Conservation (phyloP, 2,113 vertebrate species). For the Rutilus rutilus region DNA sequence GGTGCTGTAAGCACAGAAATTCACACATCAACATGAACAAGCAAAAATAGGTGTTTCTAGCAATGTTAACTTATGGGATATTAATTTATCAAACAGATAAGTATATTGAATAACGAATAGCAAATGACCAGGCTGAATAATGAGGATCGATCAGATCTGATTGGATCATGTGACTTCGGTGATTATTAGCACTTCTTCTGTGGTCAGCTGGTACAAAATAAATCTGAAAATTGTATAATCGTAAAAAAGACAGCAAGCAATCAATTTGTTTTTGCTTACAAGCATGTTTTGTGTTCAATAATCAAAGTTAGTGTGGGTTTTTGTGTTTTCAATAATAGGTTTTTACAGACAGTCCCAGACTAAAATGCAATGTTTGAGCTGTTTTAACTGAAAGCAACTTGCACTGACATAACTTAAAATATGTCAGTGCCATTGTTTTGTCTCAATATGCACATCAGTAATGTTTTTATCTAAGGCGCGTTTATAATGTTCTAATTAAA, state of each 20-base stretch:
- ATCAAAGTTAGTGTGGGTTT: not conserved
- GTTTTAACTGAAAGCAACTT: too few relatives aligned
- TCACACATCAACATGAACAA: not conserved
- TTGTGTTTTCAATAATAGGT: not conserved
- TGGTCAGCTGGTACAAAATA: not conserved
- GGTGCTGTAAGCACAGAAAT: not conserved
- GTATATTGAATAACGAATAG: not conserved
- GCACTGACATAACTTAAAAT: too few relatives aligned
- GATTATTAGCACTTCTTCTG: not conserved
- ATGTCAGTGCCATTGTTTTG: too few relatives aligned
- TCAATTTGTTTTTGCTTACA: not conserved
- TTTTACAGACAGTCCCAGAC: too few relatives aligned
- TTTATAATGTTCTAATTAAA: too few relatives aligned
- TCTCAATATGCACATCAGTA: too few relatives aligned
- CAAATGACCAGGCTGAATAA: not conserved
- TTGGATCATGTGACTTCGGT: not conserved
- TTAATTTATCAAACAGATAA: not conserved
- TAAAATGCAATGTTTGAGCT: too few relatives aligned
- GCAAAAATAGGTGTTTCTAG: not conserved
- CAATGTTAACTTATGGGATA: not conserved
- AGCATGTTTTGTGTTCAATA: not conserved
- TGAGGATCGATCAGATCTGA: not conserved
- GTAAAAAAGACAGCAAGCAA: not conserved
- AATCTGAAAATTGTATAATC: not conserved
- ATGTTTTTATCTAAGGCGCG: too few relatives aligned